Base-by-base conservation (phyloP, 2,888 invertebrate species). In the Drosophila nigricruria region DNA sequence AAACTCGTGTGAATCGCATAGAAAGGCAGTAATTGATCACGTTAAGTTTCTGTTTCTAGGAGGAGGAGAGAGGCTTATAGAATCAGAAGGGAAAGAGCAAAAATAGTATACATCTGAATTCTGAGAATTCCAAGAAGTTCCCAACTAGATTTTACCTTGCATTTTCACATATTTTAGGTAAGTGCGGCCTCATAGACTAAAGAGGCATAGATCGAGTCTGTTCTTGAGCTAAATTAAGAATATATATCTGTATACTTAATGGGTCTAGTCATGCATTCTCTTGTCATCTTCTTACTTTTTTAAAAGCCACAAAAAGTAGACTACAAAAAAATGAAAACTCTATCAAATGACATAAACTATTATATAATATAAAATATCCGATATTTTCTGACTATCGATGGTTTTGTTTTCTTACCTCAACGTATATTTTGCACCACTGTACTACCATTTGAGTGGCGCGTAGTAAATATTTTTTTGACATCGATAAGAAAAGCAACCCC, bases 401-500 rank as follows among this genome's bases (percentile, higher is more conserved):
- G n/a, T n/a, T 53, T 36, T n/a, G 5, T 20, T 20, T 10, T 30
- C 4, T 18, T 18, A 49, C 14, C 49, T 47, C 9, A 18, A 23
- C 20, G 14, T 12, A 1, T 23, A 14, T 36, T 40, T 52, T 23
- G 16, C 67, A 58, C 67, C 57, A 68, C 67, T 58, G 67, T 43
- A 36, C 0, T 12, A 14, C 5, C 2, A 49, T 9, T 64, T 34
- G 40, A 64, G 40, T 52, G 68, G n/a, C 40, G 38, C 47, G 34
- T 16, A 38, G 30, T 25, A 14, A 53, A 45, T 14, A 45, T 30
- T 60, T 60, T 53, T 68, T 27, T 23, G 40, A 49, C 30, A 73
- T 50, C 45, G 38, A 42, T 57, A 47, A 63, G 32, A 65, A 66
- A 66, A 74, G 49, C 81, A 67, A 67, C 81, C 81, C 71, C 57